Evolutionary conservation across 2,888 invertebrate genomes (phyloP), one percentile per base, ranked within the genome.

Genomic region (Tuta absoluta): DNA sequence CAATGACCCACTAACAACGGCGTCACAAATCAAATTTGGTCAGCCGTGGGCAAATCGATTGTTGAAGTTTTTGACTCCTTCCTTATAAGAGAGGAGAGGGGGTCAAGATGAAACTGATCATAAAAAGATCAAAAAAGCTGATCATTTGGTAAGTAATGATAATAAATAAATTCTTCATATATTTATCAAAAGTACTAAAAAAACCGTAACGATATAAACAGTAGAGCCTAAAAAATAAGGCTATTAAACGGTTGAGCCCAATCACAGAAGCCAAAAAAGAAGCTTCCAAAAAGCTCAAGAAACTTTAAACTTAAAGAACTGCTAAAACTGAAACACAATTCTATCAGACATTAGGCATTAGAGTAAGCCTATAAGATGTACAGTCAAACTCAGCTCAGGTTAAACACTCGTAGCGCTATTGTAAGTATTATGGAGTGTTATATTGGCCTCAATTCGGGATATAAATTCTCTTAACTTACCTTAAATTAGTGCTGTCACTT

Each of bases 1-100:
- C 63, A 66, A 64, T 64, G 62, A 58, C 66, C 66, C 23, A 66
- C 8, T 64, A 64, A 66, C 41, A 63, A 63, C 57, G 57, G 41
- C 37, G 56, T 64, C 58, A 56, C n/a, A 33, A 33, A 60, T 48
- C 56, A 19, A 45, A 48, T 59, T 64, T 33, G 63, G 53, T 45
- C 49, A 62, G 28, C 56, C 65, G 51, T 63, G 19, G 62, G 17
- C 41, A 19, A 66, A 66, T 64, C 24, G 23, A 66, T 66, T 66
- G 41, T 49, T 51, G 58, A 41, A 51, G 62, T 66, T 63, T 66
- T 66, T 63, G 60, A 56, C 64, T 17, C 66, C 56, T 66, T 63
- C 63, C 63, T 66, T 57, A 38, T 14, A 62, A 62, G 37, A 17
- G n/a, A n/a, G n/a, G n/a, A 49, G 21, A 23, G 33, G 24, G 19